These are phyloP conservation scores for Amphipoea oculea DNA, from an alignment of 2,888 invertebrate species.

Conservation along the genomic window DNA sequence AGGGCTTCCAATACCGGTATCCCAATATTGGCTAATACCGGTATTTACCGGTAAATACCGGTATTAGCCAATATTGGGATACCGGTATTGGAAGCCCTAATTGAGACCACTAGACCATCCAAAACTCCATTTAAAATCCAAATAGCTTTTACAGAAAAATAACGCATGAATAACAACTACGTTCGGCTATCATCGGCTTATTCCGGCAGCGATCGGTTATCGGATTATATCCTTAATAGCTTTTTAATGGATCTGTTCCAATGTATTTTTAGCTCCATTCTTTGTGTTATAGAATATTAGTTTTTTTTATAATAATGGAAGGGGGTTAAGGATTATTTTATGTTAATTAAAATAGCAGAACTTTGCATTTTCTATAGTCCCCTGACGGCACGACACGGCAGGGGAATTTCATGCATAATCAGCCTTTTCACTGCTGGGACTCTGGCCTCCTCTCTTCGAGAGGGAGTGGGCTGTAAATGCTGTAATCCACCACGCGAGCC, in stretches of 20 bases:
- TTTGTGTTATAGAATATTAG: slow-evolving; percentile 26
- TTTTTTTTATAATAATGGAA: slow-evolving; percentile 23
- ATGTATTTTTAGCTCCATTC: slow-evolving; percentile 43
- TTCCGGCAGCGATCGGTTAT: slow-evolving; percentile 42
- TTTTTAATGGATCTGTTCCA: slow-evolving; percentile 51
- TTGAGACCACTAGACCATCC: not conserved
- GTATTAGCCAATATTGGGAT: too few species aligned
- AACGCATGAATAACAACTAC: slow-evolving; percentile 21
- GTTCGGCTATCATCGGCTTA: slow-evolving; percentile 47
- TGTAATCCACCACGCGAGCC: too few species aligned
- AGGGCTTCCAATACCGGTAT: too few species aligned
- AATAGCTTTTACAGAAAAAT: slow-evolving; percentile 33
- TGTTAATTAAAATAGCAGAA: not conserved
- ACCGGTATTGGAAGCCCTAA: too few species aligned
- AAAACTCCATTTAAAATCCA: slow-evolving; percentile 15
- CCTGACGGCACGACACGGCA: too few species aligned
- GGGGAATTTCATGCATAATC: too few species aligned
- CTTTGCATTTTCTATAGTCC: not conserved
- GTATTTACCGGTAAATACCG: too few species aligned
- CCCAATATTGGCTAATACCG: too few species aligned
- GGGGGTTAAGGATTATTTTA: slow-evolving; percentile 1
- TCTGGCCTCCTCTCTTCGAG: too few species aligned
- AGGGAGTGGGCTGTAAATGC: too few species aligned
- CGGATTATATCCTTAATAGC: slow-evolving; percentile 45
- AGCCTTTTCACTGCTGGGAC: too few species aligned